A percentile compares a stretch with the other conserved stretches of the same genome.
Conservation (phyloP, 1,140 invertebrate genomes). For the Thaumetopoea pityocampa region DNA sequence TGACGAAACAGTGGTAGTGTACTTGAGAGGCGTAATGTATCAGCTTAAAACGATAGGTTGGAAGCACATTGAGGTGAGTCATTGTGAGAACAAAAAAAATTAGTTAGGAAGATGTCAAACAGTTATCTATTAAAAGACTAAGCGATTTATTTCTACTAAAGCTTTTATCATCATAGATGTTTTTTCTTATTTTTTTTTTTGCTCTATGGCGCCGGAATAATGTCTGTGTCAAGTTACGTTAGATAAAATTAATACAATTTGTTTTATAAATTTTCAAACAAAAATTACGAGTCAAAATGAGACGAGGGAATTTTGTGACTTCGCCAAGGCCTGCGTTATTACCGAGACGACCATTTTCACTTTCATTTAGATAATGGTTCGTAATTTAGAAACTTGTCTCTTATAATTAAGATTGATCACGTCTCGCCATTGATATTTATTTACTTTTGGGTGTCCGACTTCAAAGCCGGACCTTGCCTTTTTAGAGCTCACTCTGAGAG, state of each 20-base stretch:
- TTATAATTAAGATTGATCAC: slow-evolving; percentile 54
- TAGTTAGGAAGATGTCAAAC: no score
- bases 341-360: slow-evolving; percentile 21
- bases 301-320: slow-evolving; percentile 27
- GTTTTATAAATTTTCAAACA: slow-evolving; percentile 15
- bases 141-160: no score
- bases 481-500: no score
- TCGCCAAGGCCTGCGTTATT: slow-evolving; percentile 5
- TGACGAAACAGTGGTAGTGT: no score
- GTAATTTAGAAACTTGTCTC: slow-evolving; percentile 40
- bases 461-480: no score
- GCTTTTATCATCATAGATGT: no score
- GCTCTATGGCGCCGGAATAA: slow-evolving; percentile 2
- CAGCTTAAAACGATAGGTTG: no score
- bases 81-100: no score
- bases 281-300: slow-evolving; percentile 17
- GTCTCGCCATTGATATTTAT: slow-evolving; percentile 33
- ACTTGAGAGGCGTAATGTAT: no score
- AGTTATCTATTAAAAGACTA: no score
- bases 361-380: slow-evolving; percentile 57
- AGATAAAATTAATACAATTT: slow-evolving; percentile 19
- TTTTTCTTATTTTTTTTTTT: slow-evolving; percentile 15
- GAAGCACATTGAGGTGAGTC: no score
- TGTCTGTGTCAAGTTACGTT: slow-evolving; percentile 14
- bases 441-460: slow-evolving; percentile 21